Evolutionary conservation across 2,797 vertebrate species (phyloP).

Genomic region (Helarctos malayanus): DNA sequence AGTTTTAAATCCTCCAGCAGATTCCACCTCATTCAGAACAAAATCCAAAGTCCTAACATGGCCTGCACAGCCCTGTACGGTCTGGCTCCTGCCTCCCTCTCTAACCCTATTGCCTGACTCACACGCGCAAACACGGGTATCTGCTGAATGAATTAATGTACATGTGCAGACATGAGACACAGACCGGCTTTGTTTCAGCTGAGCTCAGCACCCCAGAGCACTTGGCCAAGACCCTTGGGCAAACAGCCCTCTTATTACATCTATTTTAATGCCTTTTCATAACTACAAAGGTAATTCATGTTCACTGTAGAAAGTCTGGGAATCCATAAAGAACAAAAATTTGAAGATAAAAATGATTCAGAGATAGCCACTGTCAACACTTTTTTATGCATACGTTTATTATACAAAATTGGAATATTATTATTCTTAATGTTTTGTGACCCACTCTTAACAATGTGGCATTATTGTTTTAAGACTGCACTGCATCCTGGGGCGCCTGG

Average conservation of each 20-base stretch:
- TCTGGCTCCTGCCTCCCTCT: not conserved
- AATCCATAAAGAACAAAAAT: slow-evolving; percentile 27
- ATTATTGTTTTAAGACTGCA: not conserved
- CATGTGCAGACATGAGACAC: not conserved
- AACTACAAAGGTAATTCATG: not conserved
- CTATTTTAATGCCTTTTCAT: not conserved
- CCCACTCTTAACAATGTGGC: not conserved
- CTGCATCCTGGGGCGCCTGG: fast-evolving
- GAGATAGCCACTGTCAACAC: not conserved
- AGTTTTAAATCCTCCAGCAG: not conserved
- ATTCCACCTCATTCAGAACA: not conserved
- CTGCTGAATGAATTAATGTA: not conserved
- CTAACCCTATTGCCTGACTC: not conserved
- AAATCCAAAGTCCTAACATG: not conserved
- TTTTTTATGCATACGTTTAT: slow-evolving; percentile 23
- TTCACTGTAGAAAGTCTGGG: not conserved
- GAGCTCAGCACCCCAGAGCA: not conserved
- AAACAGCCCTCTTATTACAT: not conserved
- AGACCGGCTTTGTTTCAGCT: not conserved
- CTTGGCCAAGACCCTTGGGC: not conserved
- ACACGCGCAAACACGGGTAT: not conserved
- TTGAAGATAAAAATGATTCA: slow-evolving; percentile 38
- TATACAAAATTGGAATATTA: not conserved
- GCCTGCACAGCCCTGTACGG: not conserved
- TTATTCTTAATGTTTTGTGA: not conserved